phyloP scores from a whole-genome alignment of 2,888 invertebrate species.

The Baccha elongata region DNA sequence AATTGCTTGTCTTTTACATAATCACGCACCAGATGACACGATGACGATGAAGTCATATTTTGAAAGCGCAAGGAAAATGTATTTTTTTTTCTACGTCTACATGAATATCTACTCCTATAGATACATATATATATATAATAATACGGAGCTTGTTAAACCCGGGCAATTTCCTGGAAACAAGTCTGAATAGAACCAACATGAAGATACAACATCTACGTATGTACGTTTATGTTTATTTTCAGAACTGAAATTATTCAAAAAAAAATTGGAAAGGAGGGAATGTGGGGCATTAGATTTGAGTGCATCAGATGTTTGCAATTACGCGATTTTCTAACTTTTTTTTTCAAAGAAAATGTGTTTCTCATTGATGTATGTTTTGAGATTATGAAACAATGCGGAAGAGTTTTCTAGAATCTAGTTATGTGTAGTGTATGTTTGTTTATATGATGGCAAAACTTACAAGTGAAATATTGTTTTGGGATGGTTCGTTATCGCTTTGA shows the following conservation, averaged over 20 bases:
- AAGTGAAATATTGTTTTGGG: conserved; percentile 52
- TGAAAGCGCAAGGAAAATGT: conserved; percentile 17
- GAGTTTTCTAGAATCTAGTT: conserved; percentile 29
- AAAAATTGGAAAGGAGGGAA: conserved; percentile 15
- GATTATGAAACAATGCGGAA: conserved; percentile 51
- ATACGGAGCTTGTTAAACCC: conserved; percentile 2
- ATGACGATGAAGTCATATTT: conserved; percentile 3
- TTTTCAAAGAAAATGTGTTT: conserved; percentile 27
- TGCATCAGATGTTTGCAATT: conserved; percentile 66
- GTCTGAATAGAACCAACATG: conserved; percentile 17
- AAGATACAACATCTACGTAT: conserved; percentile 19
- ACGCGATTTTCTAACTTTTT: conserved; percentile 52
- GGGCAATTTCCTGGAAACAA: conserved; percentile 49
- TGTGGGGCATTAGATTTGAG: conserved; percentile 38
- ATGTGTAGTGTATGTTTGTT: not conserved
- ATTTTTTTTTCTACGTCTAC: no score
- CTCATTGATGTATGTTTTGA: conserved; percentile 41
- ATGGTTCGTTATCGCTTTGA: conserved; percentile 26
- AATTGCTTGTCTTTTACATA: conserved; percentile 39
- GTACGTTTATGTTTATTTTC: conserved; percentile 46
- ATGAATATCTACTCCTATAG: no score
- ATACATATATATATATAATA: no score
- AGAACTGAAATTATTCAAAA: conserved; percentile 40
- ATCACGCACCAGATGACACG: conserved; percentile 21
- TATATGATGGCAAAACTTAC: conserved; percentile 32